Conservation (phyloP, 2,888 invertebrate genomes). For the Amphiduros pacificus region DNA sequence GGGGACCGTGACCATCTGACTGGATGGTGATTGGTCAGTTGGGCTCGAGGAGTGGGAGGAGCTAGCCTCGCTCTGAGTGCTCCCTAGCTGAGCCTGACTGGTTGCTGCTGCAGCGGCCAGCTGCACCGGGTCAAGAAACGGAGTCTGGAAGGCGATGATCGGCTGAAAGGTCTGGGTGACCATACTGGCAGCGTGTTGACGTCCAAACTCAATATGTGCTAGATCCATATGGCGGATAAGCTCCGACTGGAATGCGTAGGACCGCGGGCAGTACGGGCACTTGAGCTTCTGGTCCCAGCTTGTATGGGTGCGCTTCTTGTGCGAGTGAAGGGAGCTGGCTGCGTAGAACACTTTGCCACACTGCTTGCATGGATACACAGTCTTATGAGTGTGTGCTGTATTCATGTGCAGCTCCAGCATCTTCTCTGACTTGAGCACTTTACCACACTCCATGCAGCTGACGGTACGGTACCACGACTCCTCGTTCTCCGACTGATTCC, state of each 20-base stretch:
- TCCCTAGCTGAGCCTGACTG: no score
- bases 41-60: no score
- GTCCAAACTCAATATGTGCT: constrained; percentile 12
- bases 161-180: neutral
- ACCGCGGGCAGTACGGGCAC: constrained; percentile 15
- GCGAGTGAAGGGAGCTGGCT: constrained; percentile 21
- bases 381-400: constrained; percentile 31
- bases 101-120: neutral
- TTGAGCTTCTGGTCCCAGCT: constrained; percentile 17
- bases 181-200: neutral
- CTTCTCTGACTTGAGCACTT: constrained; percentile 20
- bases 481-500: no score
- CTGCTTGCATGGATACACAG: constrained; percentile 19
- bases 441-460: constrained; percentile 8
- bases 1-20: neutral
- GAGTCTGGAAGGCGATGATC: neutral
- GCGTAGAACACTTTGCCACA: constrained; percentile 19
- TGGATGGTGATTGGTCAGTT: no score
- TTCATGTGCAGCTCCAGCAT: constrained; percentile 40
- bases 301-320: constrained; percentile 18
- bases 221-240: constrained; percentile 15
- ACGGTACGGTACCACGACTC: constrained; percentile 13
- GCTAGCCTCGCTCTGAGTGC: no score
- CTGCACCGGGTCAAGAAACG: neutral
- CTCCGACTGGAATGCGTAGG: constrained; percentile 21